phyloP scores from a whole-genome alignment of 1,140 invertebrate genomes.

The Odontomachus brunneus region DNA sequence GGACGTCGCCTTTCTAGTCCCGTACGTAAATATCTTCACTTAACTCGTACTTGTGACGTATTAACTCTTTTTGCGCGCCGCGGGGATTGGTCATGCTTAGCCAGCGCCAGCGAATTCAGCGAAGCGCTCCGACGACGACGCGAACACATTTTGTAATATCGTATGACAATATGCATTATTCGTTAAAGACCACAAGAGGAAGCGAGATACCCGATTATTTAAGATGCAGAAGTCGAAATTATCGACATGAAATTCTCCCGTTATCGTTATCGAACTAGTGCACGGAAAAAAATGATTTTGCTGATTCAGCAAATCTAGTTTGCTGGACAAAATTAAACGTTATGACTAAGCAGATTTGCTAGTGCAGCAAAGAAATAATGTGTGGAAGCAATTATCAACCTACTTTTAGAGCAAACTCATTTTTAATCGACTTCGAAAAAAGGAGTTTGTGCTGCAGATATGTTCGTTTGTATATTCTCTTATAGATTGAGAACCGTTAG shows the following conservation, averaged over 20 bases:
- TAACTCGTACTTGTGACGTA: constrained; percentile 20
- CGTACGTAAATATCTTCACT: constrained; percentile 23
- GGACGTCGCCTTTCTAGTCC: not conserved
- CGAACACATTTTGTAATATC: not conserved
- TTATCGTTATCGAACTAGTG: not conserved
- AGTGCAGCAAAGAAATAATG: no score
- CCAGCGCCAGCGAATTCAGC: not conserved
- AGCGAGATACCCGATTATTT: not conserved
- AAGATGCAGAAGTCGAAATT: not conserved
- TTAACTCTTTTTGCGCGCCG: constrained; percentile 6
- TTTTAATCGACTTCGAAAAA: no score
- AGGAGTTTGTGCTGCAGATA: no score
- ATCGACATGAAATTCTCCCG: not conserved
- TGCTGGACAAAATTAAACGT: no score
- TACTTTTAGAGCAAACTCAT: no score
- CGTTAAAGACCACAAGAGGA: not conserved
- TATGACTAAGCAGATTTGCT: no score
- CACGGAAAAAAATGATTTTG: not conserved
- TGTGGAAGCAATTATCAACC: no score
- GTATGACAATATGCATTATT: not conserved
- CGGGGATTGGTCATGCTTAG: no score
- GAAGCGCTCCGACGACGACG: not conserved
- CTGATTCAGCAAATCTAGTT: no score
- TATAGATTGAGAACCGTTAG: no score
- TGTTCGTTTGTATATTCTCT: no score